Conservation (phyloP, 2,797 vertebrate genomes). For the Jordanella pulchra region DNA sequence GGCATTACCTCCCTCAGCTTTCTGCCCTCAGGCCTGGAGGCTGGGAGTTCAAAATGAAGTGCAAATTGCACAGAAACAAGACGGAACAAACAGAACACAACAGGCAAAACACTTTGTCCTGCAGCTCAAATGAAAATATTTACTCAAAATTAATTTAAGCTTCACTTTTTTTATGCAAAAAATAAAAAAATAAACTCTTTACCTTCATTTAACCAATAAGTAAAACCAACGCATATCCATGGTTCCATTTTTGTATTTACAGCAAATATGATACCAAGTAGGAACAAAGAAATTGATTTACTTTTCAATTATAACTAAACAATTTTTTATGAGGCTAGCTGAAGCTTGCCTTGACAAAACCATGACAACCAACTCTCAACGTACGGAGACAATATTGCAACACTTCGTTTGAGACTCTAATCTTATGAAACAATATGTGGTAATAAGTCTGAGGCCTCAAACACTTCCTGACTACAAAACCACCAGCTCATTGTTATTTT, state of each 20-base stretch:
- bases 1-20: conserved; percentile 28
- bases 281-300: conserved; percentile 8
- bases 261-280: conserved; percentile 6
- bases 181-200: background rate
- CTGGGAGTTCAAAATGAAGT: conserved; percentile 30
- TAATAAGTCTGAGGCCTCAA: conserved; percentile 11
- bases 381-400: background rate
- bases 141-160: background rate
- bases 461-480: background rate
- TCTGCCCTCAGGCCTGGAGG: conserved; percentile 22
- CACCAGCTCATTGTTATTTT: background rate
- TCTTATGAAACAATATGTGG: conserved; percentile 4
- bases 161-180: background rate
- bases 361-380: conserved; percentile 31
- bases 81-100: background rate
- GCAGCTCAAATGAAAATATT: background rate
- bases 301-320: conserved; percentile 32
- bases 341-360: conserved; percentile 39
- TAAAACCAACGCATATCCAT: background rate
- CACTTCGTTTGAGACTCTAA: conserved; percentile 12
- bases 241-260: background rate
- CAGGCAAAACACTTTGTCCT: background rate
- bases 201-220: conserved; percentile 7
- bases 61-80: conserved; percentile 14
- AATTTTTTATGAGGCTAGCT: conserved; percentile 4